Evolutionary conservation across 2,113 vertebrate species (phyloP), one percentile per base, ranked within the genome.

Genomic region (Leucoraja erinaceus): DNA sequence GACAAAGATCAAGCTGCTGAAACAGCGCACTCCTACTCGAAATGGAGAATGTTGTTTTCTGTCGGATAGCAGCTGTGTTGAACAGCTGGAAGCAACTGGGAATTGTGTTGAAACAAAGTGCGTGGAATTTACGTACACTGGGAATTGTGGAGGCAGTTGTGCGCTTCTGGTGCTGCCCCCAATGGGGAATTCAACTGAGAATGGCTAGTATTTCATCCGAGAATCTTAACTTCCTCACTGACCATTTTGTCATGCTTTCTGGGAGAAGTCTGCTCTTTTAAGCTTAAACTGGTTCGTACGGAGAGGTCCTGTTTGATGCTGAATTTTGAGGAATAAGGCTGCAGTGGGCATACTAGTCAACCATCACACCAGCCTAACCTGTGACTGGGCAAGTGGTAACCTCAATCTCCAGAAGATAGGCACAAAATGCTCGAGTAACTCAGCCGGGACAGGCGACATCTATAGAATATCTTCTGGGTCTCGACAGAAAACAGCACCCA

Each of bases 141-240:
- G 72, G 90, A 91, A 72, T 54, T 91, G 90, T 91, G 66, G 66
- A 54, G 90, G 90, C 90, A 54, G 88, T 63, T 86, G 83, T 31
- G 83, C 25, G 88, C 18, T 6, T 54, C 38, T 54, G 20, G 90
- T 33, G 68, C 72, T 38, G 66, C 33, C 25, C 72, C 20, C 90
- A 47, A 54, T 25, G 25, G 68, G 90, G 66, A 72, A 90, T 33
- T 31, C 14, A 33, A 33, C 86, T 7, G n/a, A 88, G 86, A 63
- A 70, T 22, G 61, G 86, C 86, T 10, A 31, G 54, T 33, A 38
- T 38, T 47, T 20, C 31, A 54, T 38, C 9, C 11, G 11, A 4
- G 47, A 47, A 31, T 20, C 66, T 25, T 72, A 91, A 72, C 38
- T 72, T 20, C 72, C 70, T 28, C 20, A 54, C 33, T 70, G 63